Evolutionary conservation across 2,888 invertebrate genomes (phyloP).

Genomic region (Andrena bicolor): DNA sequence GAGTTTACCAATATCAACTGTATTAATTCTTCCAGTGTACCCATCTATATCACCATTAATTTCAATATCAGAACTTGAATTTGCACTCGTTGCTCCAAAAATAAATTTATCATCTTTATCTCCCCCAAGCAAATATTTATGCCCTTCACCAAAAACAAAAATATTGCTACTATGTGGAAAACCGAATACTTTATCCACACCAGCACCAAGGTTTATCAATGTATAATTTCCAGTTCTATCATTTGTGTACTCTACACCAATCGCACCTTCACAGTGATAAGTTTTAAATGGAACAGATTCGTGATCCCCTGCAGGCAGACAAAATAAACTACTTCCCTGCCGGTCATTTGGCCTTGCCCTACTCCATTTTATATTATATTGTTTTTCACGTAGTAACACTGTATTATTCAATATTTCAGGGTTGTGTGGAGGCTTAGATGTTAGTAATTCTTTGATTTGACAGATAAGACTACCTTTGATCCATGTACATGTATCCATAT

Average conservation of each 20-base stretch:
- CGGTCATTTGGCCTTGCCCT: neutral
- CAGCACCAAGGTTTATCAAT: neutral
- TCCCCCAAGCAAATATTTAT: neutral
- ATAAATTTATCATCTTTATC: neutral
- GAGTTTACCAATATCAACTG: neutral
- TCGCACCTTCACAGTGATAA: neutral
- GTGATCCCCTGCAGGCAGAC: neutral
- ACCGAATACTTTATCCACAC: neutral
- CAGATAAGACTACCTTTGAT: too few species aligned
- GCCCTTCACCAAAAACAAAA: neutral
- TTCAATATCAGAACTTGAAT: neutral
- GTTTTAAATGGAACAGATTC: neutral
- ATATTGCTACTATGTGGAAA: neutral
- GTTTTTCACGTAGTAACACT: neutral
- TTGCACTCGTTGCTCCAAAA: neutral
- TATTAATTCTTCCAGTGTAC: neutral
- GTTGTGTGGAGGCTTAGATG: too few species aligned
- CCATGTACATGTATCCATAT: too few species aligned
- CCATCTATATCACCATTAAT: neutral
- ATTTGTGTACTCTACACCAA: neutral
- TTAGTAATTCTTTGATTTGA: too few species aligned
- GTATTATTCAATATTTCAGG: neutral
- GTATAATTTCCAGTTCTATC: neutral
- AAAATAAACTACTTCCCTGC: neutral
- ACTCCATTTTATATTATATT: neutral